Percentiles rank a stretch among this genome's conserved stretches.
Conservation (phyloP, 2,113 vertebrate species). For the Mustelus asterias region DNA sequence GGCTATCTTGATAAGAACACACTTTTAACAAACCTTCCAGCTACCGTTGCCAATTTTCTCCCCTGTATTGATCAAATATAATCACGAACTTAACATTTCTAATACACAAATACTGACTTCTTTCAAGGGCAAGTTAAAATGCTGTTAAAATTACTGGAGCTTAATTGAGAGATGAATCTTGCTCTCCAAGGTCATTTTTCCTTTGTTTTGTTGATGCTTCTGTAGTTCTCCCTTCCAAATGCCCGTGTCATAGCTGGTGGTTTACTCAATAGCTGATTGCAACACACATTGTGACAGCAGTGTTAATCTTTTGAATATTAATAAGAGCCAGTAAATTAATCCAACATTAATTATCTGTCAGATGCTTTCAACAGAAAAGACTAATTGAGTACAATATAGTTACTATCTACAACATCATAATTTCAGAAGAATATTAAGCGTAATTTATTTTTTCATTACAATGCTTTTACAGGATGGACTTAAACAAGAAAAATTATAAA, state of each 20-base stretch:
- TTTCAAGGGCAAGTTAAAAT: neutral
- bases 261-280: neutral
- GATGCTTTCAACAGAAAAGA: conserved; percentile 15
- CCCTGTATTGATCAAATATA: neutral
- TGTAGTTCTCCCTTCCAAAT: neutral
- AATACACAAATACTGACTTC: neutral
- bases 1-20: neutral
- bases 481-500: neutral
- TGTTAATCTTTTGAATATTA: conserved; percentile 27
- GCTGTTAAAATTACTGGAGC: neutral
- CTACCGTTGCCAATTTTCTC: neutral
- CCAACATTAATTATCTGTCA: conserved; percentile 30
- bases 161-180: neutral
- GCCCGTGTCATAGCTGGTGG: neutral
- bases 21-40: neutral
- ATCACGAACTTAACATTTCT: neutral
- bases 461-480: neutral
- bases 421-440: neutral
- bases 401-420: conserved; percentile 16
- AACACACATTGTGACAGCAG: conserved; percentile 5
- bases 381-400: conserved; percentile 3
- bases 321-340: conserved; percentile 6
- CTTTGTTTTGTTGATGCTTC: neutral
- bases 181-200: neutral
- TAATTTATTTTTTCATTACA: conserved; percentile 13